phyloP scores from a whole-genome alignment of 2,113 vertebrate genomes.

The Cavia aperea region DNA sequence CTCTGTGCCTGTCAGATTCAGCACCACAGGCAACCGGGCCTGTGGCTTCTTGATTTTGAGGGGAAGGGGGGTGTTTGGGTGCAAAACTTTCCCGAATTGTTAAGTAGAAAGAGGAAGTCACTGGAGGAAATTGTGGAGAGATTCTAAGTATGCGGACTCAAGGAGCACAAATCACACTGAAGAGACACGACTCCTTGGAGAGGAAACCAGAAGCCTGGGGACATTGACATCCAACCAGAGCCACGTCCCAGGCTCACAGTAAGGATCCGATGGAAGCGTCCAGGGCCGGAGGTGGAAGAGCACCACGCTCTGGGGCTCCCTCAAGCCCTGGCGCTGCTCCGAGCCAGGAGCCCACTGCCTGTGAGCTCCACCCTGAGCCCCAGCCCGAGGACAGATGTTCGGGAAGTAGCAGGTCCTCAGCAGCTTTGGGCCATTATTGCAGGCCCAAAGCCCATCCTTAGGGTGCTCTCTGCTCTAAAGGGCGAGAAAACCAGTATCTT shows the following conservation, averaged over 20 bases:
- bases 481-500: constrained; percentile 81
- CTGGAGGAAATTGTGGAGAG: constrained; percentile 58
- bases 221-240: constrained; percentile 29
- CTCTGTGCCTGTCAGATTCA: constrained; percentile 53
- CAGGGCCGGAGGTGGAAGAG: neutral
- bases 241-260: neutral
- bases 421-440: constrained; percentile 58
- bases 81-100: neutral
- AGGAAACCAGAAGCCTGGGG: constrained; percentile 49
- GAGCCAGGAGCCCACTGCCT: too few species aligned
- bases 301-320: neutral
- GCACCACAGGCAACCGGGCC: neutral
- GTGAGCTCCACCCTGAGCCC: neutral
- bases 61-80: neutral
- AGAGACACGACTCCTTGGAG: constrained; percentile 38
- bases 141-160: neutral
- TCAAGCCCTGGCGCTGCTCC: neutral
- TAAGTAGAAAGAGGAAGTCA: constrained; percentile 61
- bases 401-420: constrained; percentile 67
- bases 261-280: constrained; percentile 25
- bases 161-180: neutral
- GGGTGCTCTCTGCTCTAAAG: constrained; percentile 79
- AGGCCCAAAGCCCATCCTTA: constrained; percentile 73
- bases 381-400: constrained; percentile 58
- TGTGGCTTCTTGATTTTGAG: neutral